Evolutionary conservation across 2,113 vertebrate species (phyloP), one percentile per base, ranked within the genome.

Genomic region (Urocitellus parryii): DNA sequence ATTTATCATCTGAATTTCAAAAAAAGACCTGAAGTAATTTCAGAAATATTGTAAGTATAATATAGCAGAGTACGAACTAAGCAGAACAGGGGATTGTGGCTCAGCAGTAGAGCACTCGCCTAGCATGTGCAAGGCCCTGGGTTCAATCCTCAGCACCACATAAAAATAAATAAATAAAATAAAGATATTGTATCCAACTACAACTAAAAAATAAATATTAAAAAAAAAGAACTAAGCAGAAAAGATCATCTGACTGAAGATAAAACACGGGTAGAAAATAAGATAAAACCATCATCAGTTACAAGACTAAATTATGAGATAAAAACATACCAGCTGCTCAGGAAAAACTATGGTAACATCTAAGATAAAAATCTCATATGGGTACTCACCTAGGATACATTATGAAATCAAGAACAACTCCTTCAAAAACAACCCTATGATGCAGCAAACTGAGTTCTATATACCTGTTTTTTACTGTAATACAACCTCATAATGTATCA

Each of bases 241-340:
- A 70, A 78, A 63, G 9, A 39, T 51, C n/a, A 82, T 83, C 51
- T 88, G 73, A 90, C 76, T 51, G 11, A 85, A 72, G 37, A 88
- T 58, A 84, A 96, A 79, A 84, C 4, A 65, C 2, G 12, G 34
- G 10, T 51, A 95, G 79, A 56, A 56, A 84, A 56, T 27, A 63
- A 73, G 88, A 89, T 63, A 79, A 92, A 80, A 42, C n/a, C 56
- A 80, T 24, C 2, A 37, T 80, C 45, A 24, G 77, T 83, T 70
- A 81, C 13, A 82, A 87, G 79, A 78, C 56, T 63, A 48, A 34
- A 70, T 9, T 65, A 58, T 25, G 25, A 90, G 81, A 92, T 82
- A 94, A 96, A 74, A 91, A 83, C 25, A 2, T 22, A 67, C 13
- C 24, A 79, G 58, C 67, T 73, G n/a, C 77, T 92, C 25, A 82